Conservation (phyloP, 2,888 invertebrate species). For the Electrophaes corylata region DNA sequence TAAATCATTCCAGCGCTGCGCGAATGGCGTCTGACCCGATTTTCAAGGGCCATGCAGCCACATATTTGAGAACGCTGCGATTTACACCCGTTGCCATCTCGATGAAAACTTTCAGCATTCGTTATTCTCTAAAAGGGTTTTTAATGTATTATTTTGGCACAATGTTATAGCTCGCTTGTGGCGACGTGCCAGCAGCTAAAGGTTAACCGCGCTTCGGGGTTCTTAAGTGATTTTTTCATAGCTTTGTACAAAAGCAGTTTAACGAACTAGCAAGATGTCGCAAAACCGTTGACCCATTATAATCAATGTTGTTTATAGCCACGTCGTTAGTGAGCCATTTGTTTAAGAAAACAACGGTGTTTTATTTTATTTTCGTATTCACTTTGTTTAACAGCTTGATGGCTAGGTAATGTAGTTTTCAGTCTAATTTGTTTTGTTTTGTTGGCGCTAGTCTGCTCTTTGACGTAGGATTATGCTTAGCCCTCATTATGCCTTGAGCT, state of each 20-base stretch:
- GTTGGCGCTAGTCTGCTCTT: constrained; percentile 30
- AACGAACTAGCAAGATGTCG: constrained; percentile 77
- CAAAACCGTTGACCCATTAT: constrained; percentile 71
- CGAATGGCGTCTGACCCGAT: constrained; percentile 68
- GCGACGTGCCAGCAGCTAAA: constrained; percentile 73
- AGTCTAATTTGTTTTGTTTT: constrained; percentile 40
- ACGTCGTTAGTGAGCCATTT: constrained; percentile 59
- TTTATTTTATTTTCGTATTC: constrained; percentile 48
- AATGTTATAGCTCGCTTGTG: constrained; percentile 64
- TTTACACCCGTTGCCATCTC: constrained; percentile 49
- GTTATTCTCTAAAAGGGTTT: constrained; percentile 69
- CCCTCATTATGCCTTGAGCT: neutral
- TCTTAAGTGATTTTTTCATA: constrained; percentile 78
- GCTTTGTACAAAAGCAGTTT: constrained; percentile 65
- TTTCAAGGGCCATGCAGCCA: constrained; percentile 56
- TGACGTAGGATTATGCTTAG: constrained; percentile 28
- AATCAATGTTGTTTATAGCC: constrained; percentile 68
- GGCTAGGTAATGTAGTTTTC: constrained; percentile 43
- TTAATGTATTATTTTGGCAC: constrained; percentile 81
- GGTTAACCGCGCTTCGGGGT: constrained; percentile 69
- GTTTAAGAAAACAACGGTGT: constrained; percentile 46
- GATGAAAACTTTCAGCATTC: constrained; percentile 66
- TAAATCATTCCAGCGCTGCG: constrained; percentile 65
- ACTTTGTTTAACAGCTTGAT: constrained; percentile 43
- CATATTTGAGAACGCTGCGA: constrained; percentile 55